phyloP scores from a whole-genome alignment of 2,113 vertebrate species.

The Alosa alosa region DNA sequence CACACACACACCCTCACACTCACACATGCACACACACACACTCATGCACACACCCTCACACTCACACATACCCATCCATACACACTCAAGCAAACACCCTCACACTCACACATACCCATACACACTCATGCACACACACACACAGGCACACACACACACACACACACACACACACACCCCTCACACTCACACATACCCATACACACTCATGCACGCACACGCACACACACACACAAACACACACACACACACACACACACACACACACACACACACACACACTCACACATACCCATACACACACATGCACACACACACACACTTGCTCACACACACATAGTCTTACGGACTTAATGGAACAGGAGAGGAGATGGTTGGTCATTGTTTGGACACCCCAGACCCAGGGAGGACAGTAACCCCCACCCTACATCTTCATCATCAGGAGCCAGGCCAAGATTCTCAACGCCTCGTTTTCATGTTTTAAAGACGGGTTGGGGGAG shows the following conservation, averaged over 20 bases:
- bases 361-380: not conserved
- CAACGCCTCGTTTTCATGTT: not conserved
- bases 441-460: not conserved
- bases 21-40: not conserved
- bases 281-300: not conserved
- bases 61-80: constrained; percentile 45
- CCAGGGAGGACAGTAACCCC: not conserved
- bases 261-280: not conserved
- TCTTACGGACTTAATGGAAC: not conserved
- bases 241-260: not conserved
- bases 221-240: not conserved
- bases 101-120: not conserved
- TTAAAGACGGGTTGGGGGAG: not conserved
- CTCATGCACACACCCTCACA: not conserved
- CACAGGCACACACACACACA: not conserved
- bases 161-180: not conserved
- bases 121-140: not conserved
- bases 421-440: not conserved
- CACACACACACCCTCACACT: not conserved
- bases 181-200: not conserved
- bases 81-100: not conserved
- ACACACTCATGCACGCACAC: not conserved
- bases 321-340: constrained; percentile 31
- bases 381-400: not conserved
- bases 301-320: not conserved